A percentile compares a stretch with the other conserved stretches of the same genome.
Evolutionary conservation across 2,113 vertebrate species (phyloP).

Genomic region (Pelobates fuscus): DNA sequence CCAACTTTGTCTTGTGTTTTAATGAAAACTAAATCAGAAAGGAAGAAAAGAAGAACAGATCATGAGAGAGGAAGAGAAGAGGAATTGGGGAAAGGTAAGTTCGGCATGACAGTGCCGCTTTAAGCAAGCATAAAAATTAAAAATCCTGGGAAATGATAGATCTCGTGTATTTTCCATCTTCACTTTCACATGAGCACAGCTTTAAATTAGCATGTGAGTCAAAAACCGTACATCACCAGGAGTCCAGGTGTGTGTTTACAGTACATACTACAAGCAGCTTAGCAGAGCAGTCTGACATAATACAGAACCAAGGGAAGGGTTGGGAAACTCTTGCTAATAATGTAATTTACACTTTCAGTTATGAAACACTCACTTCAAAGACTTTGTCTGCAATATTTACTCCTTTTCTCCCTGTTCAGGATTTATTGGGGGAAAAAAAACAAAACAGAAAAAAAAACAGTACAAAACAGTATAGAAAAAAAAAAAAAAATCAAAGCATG

Average conservation of each 20-base stretch:
- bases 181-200: too few species aligned
- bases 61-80: too few species aligned
- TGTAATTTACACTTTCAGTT: slow-evolving; percentile 23
- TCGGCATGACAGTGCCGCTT: too few species aligned
- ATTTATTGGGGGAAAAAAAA: slow-evolving; percentile 42
- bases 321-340: background rate
- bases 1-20: too few species aligned
- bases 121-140: too few species aligned
- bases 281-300: background rate
- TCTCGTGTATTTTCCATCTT: too few species aligned
- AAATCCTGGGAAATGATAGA: too few species aligned
- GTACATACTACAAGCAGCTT: background rate
- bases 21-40: too few species aligned
- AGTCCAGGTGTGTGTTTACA: slow-evolving; percentile 15
- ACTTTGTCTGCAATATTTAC: background rate
- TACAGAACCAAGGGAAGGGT: slow-evolving; percentile 4
- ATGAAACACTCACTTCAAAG: slow-evolving; percentile 33
- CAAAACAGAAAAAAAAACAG: background rate
- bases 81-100: too few species aligned
- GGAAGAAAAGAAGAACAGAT: too few species aligned
- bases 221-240: too few species aligned
- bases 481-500: slow-evolving; percentile 57
- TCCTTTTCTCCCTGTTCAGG: background rate
- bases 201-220: too few species aligned
- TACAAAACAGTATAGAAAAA: background rate